phyloP scores from a whole-genome alignment of 2,888 invertebrate species.

The Dioctria linearis region DNA sequence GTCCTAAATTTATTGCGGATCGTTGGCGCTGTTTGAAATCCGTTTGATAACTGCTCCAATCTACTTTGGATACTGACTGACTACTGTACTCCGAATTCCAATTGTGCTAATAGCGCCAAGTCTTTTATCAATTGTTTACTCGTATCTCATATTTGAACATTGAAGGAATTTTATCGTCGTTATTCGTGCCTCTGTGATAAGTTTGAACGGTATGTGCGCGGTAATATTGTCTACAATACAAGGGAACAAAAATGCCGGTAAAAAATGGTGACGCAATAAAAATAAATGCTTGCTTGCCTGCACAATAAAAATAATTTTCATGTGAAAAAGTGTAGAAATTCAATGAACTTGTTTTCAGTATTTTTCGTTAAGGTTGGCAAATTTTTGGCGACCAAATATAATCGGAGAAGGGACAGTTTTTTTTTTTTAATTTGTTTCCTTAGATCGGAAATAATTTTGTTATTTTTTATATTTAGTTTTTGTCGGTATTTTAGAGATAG shows the following conservation, averaged over 20 bases:
- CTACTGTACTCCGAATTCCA: conserved; percentile 21
- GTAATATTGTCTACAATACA: background rate
- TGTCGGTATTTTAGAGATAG: too few relatives aligned
- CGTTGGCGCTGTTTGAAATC: conserved; percentile 4
- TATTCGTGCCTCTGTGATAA: conserved; percentile 21
- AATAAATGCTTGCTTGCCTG: background rate
- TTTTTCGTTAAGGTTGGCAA: background rate
- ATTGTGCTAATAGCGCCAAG: conserved; percentile 21
- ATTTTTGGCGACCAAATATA: too few relatives aligned
- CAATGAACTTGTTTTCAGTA: background rate
- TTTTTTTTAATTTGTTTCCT: too few relatives aligned
- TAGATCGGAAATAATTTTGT: too few relatives aligned
- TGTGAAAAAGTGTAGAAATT: conserved; percentile 15
- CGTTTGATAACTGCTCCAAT: conserved; percentile 23
- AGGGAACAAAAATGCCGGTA: conserved; percentile 4
- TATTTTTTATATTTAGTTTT: too few relatives aligned
- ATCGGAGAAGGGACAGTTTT: too few relatives aligned
- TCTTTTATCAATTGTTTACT: conserved; percentile 43
- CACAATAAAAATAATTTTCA: conserved; percentile 11
- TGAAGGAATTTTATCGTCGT: conserved; percentile 38
- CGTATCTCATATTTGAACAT: conserved; percentile 22
- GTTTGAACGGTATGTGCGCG: background rate
- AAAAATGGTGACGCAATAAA: conserved; percentile 15
- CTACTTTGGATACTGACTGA: conserved; percentile 9
- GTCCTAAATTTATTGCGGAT: background rate